A percentile compares a stretch with the other conserved stretches of the same genome.
phyloP scores from a whole-genome alignment of 2,113 vertebrate species.

The Lepus timidus region DNA sequence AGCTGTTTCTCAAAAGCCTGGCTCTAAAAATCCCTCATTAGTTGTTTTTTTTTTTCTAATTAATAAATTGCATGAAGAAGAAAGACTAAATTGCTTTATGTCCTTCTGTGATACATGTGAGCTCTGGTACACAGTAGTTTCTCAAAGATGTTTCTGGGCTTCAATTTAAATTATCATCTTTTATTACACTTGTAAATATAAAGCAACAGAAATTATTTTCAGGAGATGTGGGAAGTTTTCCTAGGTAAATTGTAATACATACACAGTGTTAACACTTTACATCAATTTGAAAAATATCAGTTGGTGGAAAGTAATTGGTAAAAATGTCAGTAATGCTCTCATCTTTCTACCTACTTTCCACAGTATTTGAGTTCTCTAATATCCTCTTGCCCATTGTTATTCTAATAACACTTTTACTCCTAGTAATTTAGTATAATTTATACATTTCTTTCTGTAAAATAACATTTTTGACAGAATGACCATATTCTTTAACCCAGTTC shows the following conservation, averaged over 20 bases:
- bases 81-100: neutral
- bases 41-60: neutral
- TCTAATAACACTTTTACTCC: neutral
- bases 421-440: neutral
- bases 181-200: conserved; percentile 25
- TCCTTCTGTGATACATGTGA: neutral
- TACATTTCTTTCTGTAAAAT: conserved; percentile 30
- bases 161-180: conserved; percentile 7
- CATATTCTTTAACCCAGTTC: conserved; percentile 25
- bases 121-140: neutral
- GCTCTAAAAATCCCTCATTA: neutral
- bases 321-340: conserved; percentile 3
- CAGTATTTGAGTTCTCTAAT: neutral
- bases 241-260: neutral
- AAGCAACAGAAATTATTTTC: conserved; percentile 46
- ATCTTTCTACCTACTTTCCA: neutral
- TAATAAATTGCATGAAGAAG: conserved; percentile 33
- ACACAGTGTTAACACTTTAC: neutral
- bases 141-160: conserved; percentile 38
- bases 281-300: neutral
- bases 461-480: conserved; percentile 26
- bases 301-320: conserved; percentile 17
- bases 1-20: neutral
- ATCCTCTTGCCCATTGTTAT: neutral
- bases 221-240: neutral